Base-by-base conservation (phyloP, 2,797 vertebrate genomes). In the Hozukius guyotensis region DNA sequence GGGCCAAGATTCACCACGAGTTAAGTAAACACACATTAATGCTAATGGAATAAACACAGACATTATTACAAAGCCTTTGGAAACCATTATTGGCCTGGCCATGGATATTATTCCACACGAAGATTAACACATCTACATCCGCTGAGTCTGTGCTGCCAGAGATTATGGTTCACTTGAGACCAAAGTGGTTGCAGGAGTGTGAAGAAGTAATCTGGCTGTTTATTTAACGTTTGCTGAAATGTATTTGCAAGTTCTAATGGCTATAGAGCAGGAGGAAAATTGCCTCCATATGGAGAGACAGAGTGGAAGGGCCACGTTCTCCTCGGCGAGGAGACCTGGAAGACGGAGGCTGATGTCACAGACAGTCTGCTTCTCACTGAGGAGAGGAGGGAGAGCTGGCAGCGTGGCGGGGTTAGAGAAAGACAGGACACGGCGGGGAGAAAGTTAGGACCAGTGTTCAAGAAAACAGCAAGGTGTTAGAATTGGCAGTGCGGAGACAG, bases 161-260 rank as follows among this genome's bases (percentile, higher is more conserved):
- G 80, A 89, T 92, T 89, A 89, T 57, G 85, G 87, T 91, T 90
- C 87, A 88, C 87, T 88, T 85, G 83, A 89, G 85, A 92, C 87
- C 84, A 89, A 92, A 88, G 89, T 88, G 86, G 83, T 90, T 90
- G 87, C 86, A 90, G 76, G 80, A 93, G 92, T 93, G 92, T 87
- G 90, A 93, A 92, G 86, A 87, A 81, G 86, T 90, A 90, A 93
- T 93, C 80, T 72, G 57, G 42, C 79, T 92, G 90, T 94, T 93
- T 93, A 84, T 92, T 92, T 92, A 89, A 93, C 77, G 27, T 90
- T 81, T 61, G 80, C 81, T 82, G 80, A 91, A 90, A 93, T 90
- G 81, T 77, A 86, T 93, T 93, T 89, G 87, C 89, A 84, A 78
- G 75, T 90, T 90, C 75, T 72, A 87, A 86, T 87, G 83, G 86